phyloP scores from a whole-genome alignment of 1,140 invertebrate genomes.

The Elymnias hypermnestra region DNA sequence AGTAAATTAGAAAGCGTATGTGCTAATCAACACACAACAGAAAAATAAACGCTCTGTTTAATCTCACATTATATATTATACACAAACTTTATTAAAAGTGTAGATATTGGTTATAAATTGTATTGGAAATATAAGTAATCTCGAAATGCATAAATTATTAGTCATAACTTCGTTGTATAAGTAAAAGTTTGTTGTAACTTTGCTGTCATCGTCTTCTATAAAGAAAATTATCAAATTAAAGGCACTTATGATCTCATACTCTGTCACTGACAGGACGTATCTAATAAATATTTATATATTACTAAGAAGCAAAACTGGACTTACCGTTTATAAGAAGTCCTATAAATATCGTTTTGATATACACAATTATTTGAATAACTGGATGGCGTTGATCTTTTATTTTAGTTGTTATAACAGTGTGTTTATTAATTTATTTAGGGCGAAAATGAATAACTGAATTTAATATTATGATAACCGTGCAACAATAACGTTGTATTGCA shows the following conservation, averaged over 20 bases:
- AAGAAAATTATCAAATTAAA: too few relatives aligned
- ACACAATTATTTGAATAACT: not conserved
- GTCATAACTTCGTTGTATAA: not conserved
- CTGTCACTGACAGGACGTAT: slow-evolving; percentile 3
- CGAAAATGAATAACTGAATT: not conserved
- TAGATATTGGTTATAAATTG: not conserved
- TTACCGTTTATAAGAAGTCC: slow-evolving; percentile 22
- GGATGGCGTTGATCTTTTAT: not conserved
- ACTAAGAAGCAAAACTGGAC: slow-evolving; percentile 19
- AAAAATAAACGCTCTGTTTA: slow-evolving; percentile 9
- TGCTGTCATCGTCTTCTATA: too few relatives aligned
- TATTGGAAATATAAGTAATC: not conserved
- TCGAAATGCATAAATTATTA: not conserved
- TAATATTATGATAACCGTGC: slow-evolving; percentile 1
- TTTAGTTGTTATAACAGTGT: not conserved
- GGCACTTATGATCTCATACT: not conserved
- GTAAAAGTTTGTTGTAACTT: not conserved
- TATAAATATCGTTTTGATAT: slow-evolving; percentile 3
- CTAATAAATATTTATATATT: slow-evolving; percentile 9
- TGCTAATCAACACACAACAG: slow-evolving; percentile 3
- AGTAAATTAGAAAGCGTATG: slow-evolving; percentile 62
- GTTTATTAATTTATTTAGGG: not conserved
- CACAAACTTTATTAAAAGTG: not conserved
- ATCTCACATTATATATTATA: not conserved
- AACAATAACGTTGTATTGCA: slow-evolving; percentile 36